Base-by-base conservation (phyloP, 1,140 invertebrate species). In the Rhagoletis pomonella region DNA sequence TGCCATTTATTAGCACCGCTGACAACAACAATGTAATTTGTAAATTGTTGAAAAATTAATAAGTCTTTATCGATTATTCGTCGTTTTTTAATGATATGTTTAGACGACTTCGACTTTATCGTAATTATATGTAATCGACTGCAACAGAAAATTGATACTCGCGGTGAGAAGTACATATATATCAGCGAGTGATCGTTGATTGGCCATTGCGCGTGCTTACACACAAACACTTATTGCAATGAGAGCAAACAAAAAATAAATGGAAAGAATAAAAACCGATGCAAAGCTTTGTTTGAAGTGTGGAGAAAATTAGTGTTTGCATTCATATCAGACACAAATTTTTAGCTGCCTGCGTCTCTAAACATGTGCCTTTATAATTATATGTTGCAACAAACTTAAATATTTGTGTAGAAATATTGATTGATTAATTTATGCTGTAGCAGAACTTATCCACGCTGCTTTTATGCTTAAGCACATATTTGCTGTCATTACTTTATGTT, bases 41-140 rank as follows among this genome's bases (percentile, higher is more conserved):
- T 73, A 73, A 44, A 73, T n/a, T n/a, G 42, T 47, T 73, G 42
- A 73, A 47, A 73, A 47, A 3, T 73, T 47, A 73, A 47, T 73
- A 4, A 12, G 64, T 39, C 64, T 67, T 42, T 4, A 67, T 19
- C 3, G 39, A 39, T 42, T 0, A 10, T 2, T 55, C 29, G 10
- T 10, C 5, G 12, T 9, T 19, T 29, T 65, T 29, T 67, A 65
- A 39, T 12, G 1, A 67, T 29, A 67, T 29, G 1, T 29, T 19
- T 9, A 9, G 64, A 19, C 29, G 10, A 65, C 64, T 10, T 14
- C 64, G 29, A 3, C 29, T 39, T 67, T 67, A 67, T 67, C 64
- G 4, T 67, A 67, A 42, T 67, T 67, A 67, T 67, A 67, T 19
- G 10, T 67, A 67, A 67, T 67, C 64, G 7, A 39, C 64, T 67